phyloP scores from a whole-genome alignment of 2,797 vertebrate species.

The Masticophis lateralis region DNA sequence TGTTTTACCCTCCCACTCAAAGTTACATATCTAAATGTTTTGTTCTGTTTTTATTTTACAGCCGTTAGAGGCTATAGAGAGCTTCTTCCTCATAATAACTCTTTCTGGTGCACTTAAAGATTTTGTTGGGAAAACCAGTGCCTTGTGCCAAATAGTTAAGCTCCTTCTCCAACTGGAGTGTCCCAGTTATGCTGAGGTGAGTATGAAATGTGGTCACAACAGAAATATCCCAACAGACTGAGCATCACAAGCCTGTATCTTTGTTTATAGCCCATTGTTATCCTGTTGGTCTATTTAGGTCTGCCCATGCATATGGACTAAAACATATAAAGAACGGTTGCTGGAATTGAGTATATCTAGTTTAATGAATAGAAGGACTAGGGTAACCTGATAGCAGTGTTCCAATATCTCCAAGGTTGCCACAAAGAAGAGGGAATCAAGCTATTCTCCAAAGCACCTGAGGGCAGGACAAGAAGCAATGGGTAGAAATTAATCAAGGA shows the following conservation, averaged over 20 bases:
- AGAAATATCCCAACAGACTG: not conserved
- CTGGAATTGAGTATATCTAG: too few relatives aligned
- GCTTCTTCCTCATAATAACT: slow-evolving; percentile 72
- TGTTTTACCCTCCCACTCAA: not conserved
- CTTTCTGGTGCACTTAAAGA: slow-evolving; percentile 73
- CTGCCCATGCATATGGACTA: not conserved
- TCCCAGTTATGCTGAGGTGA: slow-evolving; percentile 80
- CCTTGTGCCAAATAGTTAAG: slow-evolving; percentile 78
- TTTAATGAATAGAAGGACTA: too few relatives aligned
- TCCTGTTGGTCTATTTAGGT: not conserved
- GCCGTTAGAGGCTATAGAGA: slow-evolving; percentile 84
- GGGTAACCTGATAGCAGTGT: too few relatives aligned
- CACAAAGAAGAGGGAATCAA: too few relatives aligned
- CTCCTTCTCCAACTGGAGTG: slow-evolving; percentile 81
- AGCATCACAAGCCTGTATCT: not conserved
- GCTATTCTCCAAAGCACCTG: too few relatives aligned
- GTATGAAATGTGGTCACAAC: not conserved
- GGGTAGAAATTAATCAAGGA: too few relatives aligned
- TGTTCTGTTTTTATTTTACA: slow-evolving; percentile 47
- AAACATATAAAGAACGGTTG: too few relatives aligned
- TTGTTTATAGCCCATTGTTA: not conserved
- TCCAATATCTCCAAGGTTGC: too few relatives aligned
- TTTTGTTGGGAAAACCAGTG: slow-evolving; percentile 57
- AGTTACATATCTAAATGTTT: not conserved
- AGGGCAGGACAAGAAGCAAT: too few relatives aligned